Conservation (phyloP, 2,113 vertebrate species). For the Microtus oregoni region DNA sequence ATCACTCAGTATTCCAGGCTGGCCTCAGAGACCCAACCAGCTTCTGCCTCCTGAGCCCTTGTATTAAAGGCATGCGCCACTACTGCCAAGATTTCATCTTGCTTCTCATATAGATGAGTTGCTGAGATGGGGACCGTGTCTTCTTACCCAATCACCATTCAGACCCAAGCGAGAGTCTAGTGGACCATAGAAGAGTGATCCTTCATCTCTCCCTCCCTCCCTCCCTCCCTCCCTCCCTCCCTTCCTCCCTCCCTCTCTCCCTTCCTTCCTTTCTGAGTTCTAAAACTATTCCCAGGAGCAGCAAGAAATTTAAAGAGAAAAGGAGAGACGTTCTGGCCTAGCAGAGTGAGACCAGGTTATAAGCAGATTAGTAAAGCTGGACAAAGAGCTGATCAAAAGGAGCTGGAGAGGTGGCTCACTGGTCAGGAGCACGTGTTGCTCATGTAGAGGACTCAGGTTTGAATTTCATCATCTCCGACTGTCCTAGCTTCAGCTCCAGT, state of each 20-base stretch:
- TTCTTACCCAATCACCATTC: background rate
- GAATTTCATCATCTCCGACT: background rate
- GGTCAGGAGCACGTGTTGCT: background rate
- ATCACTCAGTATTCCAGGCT: background rate
- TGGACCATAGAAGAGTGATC: background rate
- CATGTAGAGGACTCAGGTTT: background rate
- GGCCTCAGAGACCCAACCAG: background rate
- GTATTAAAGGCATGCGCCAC: background rate
- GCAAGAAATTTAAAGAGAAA: constrained; percentile 33
- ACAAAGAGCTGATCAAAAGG: background rate
- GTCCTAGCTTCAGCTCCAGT: background rate
- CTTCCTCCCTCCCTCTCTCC: no score
- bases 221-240: no score
- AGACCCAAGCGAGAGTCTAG: background rate
- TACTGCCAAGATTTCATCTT: background rate
- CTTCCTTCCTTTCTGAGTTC: background rate
- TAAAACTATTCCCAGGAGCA: background rate
- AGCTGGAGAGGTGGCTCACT: background rate
- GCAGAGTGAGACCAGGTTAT: background rate
- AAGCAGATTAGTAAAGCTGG: background rate
- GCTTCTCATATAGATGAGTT: background rate
- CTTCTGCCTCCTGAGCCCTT: background rate
- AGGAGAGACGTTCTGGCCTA: background rate
- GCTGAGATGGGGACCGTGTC: background rate
- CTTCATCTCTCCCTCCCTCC: no score